phyloP scores from a whole-genome alignment of 2,797 vertebrate species.

The Hoplostethus atlanticus region DNA sequence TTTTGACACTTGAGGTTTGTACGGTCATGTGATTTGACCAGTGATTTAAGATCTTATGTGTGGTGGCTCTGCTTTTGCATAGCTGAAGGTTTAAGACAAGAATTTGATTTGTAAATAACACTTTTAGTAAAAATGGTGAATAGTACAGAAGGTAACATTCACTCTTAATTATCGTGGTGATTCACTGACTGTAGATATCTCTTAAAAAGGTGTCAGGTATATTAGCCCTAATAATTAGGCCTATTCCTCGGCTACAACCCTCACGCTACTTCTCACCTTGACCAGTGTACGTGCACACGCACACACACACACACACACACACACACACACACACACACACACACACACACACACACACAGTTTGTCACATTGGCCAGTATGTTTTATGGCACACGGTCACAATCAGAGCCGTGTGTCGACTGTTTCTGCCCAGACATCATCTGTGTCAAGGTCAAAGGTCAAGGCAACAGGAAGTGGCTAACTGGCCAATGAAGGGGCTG shows the following conservation, averaged over 20 bases:
- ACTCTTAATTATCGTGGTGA: constrained; percentile 1
- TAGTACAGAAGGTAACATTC: too few relatives aligned
- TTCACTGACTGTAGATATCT: not conserved
- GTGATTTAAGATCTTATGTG: not conserved
- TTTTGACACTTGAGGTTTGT: too few relatives aligned
- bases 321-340: too few relatives aligned
- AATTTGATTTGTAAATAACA: not conserved
- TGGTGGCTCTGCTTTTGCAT: not conserved
- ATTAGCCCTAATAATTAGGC: not conserved
- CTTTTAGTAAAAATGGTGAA: too few relatives aligned
- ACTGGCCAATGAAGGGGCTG: constrained; percentile 78
- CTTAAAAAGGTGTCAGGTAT: too few relatives aligned
- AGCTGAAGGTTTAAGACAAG: not conserved
- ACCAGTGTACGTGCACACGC: constrained; percentile 37
- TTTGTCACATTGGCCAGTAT: constrained; percentile 61
- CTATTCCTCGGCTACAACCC: constrained; percentile 5
- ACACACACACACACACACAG: not conserved
- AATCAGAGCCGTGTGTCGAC: constrained; percentile 60
- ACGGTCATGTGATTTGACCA: not conserved
- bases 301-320: constrained; percentile 34
- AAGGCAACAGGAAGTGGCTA: constrained; percentile 85
- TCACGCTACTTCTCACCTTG: constrained; percentile 2
- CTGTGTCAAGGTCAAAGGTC: constrained; percentile 78
- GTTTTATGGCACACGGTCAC: constrained; percentile 59
- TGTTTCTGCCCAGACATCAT: constrained; percentile 61